These are phyloP conservation scores for Lutjanus erythropterus DNA, from an alignment of 2,113 vertebrate species.

Conservation along the genomic window DNA sequence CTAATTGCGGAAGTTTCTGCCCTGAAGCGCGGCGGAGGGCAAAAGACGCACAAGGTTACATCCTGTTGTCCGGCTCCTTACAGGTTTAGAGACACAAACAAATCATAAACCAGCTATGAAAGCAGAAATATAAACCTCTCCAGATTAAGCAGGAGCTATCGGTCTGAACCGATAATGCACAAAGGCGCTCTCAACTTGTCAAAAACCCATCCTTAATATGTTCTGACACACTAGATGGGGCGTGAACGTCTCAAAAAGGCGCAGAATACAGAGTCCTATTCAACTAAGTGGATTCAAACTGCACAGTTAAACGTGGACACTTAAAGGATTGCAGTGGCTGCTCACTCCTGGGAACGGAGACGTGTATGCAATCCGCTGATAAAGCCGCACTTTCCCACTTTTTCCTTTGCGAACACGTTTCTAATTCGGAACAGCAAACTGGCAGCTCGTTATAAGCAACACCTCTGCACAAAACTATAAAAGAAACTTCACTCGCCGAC, in stretches of 20 bases:
- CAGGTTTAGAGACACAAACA: background rate
- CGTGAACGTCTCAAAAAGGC: slow-evolving; percentile 13
- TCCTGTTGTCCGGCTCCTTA: background rate
- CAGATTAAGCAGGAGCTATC: background rate
- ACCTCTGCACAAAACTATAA: background rate
- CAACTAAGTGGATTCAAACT: slow-evolving; percentile 28
- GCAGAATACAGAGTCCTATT: background rate
- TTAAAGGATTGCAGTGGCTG: slow-evolving; percentile 9
- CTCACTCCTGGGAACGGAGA: background rate
- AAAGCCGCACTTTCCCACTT: background rate
- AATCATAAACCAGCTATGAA: background rate
- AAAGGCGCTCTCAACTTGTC: background rate
- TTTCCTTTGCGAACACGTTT: slow-evolving; percentile 15
- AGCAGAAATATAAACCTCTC: background rate
- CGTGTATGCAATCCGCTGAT: slow-evolving; percentile 29
- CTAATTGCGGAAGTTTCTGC: slow-evolving; percentile 40
- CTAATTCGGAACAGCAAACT: background rate
- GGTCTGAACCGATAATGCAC: background rate
- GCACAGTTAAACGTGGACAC: slow-evolving; percentile 12
- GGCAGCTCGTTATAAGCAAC: slow-evolving; percentile 1
- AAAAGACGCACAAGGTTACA: background rate
- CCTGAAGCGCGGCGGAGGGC: background rate
- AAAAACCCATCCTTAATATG: background rate
- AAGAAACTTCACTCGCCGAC: background rate
- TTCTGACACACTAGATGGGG: background rate